These are phyloP conservation scores for Nebria salina DNA, from an alignment of 2,888 invertebrate species.

Conservation along the genomic window DNA sequence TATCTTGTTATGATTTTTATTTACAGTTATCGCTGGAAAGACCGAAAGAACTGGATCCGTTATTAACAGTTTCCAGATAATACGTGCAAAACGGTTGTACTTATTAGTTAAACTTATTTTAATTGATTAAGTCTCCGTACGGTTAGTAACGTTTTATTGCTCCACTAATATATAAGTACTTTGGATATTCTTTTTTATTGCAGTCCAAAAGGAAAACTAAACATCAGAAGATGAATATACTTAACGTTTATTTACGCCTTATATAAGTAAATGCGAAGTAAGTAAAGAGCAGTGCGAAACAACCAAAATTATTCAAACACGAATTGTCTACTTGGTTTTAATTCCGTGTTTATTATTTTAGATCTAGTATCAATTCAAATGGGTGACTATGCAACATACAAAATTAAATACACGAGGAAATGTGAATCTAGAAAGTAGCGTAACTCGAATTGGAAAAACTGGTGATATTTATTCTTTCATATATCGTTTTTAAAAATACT, in stretches of 20 bases:
- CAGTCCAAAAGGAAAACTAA: not conserved
- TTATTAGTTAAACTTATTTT: conserved; percentile 38
- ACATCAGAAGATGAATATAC: not conserved
- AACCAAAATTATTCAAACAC: not conserved
- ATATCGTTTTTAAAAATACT: too few species aligned
- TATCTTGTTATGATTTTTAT: conserved; percentile 35
- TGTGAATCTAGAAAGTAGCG: not conserved
- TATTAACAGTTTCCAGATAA: conserved; percentile 27
- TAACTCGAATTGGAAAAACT: not conserved
- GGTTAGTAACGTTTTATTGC: conserved; percentile 34
- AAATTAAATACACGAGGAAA: not conserved
- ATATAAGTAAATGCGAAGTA: not conserved
- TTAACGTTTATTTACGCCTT: not conserved
- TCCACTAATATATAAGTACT: conserved; percentile 9
- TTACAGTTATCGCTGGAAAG: conserved; percentile 28
- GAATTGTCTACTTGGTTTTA: not conserved
- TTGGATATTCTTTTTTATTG: conserved; percentile 16
- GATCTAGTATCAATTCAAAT: not conserved
- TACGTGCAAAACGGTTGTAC: conserved; percentile 19
- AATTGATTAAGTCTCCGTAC: conserved; percentile 38
- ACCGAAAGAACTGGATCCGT: conserved; percentile 27
- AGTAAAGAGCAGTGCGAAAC: not conserved
- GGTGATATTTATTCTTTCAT: not conserved
- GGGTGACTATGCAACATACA: not conserved
- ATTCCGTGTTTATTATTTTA: not conserved